A percentile compares a stretch with the other conserved stretches of the same genome.
Conservation (phyloP, 2,888 invertebrate species). For the Apocheima hispidaria region DNA sequence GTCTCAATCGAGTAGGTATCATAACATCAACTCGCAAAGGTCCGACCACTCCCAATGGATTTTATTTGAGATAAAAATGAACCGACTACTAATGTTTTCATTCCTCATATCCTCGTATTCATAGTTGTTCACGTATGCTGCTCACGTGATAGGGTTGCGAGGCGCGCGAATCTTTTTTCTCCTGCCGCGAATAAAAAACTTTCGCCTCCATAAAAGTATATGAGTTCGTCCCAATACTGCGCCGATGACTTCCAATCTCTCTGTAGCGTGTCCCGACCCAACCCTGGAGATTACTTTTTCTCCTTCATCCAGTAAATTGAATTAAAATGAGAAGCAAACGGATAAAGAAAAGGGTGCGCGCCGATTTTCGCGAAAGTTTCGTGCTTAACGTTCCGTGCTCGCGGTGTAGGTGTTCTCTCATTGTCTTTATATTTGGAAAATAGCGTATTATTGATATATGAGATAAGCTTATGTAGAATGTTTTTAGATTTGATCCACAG, state of each 20-base stretch:
- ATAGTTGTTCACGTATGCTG: conserved; percentile 70
- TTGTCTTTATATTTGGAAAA: conserved; percentile 48
- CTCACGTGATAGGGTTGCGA: conserved; percentile 63
- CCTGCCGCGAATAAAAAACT: conserved; percentile 81
- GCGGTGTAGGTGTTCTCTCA: conserved; percentile 52
- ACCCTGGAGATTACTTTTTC: conserved; percentile 84
- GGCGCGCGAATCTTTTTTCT: conserved; percentile 78
- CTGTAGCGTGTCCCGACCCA: conserved; percentile 79
- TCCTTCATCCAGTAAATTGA: conserved; percentile 84
- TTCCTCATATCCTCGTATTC: conserved; percentile 67
- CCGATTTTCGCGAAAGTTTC: conserved; percentile 75
- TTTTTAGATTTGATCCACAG: background rate
- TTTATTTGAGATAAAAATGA: conserved; percentile 62
- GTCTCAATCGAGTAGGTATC: conserved; percentile 46
- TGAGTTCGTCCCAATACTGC: conserved; percentile 84
- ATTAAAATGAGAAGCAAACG: conserved; percentile 84
- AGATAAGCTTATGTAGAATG: background rate
- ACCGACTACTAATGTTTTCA: conserved; percentile 69
- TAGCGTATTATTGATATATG: background rate
- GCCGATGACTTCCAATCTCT: conserved; percentile 84
- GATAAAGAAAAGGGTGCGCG: conserved; percentile 79
- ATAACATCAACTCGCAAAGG: conserved; percentile 52
- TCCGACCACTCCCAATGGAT: conserved; percentile 53
- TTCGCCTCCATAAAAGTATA: conserved; percentile 82
- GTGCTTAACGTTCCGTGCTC: conserved; percentile 61